Percentiles rank a stretch among this genome's conserved stretches.
phyloP scores from a whole-genome alignment of 2,888 invertebrate genomes.

The Eristalinus sepulchralis region DNA sequence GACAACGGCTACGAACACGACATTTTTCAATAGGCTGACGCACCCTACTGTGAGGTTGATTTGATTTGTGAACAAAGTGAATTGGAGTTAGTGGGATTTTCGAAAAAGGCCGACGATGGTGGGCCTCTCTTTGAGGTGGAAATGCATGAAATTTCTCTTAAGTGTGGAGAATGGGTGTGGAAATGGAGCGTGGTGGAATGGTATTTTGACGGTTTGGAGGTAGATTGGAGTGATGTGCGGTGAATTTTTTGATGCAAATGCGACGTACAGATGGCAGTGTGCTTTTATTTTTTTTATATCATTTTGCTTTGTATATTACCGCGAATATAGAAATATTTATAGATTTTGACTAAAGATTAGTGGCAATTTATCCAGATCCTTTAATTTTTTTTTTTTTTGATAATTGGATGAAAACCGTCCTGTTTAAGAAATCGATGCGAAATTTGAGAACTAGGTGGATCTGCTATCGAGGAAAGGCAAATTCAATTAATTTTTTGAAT shows the following conservation, averaged over 20 bases:
- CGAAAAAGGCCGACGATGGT: not conserved
- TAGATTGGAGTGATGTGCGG: not conserved
- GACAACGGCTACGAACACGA: conserved; percentile 25
- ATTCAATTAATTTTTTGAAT: too few species aligned
- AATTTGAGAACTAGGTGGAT: too few species aligned
- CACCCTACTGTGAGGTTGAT: conserved; percentile 65
- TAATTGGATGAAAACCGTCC: too few species aligned
- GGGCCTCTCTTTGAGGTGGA: not conserved
- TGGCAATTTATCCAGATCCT: too few species aligned
- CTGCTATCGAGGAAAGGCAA: too few species aligned
- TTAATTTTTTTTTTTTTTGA: too few species aligned
- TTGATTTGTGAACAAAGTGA: conserved; percentile 63
- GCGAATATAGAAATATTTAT: too few species aligned
- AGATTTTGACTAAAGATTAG: too few species aligned
- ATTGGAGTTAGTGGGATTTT: conserved; percentile 41
- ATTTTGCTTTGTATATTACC: too few species aligned
- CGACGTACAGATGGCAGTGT: conserved; percentile 24
- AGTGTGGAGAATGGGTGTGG: conserved; percentile 27
- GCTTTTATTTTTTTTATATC: not conserved
- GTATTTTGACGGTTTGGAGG: conserved; percentile 43
- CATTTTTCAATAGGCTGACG: conserved; percentile 67
- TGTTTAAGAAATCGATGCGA: too few species aligned
- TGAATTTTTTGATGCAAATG: not conserved
- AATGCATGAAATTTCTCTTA: conserved; percentile 24
- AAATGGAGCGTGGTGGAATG: not conserved